Evolutionary conservation across 2,113 vertebrate genomes (phyloP).

Genomic region (Cyanoramphus novaezelandiae): DNA sequence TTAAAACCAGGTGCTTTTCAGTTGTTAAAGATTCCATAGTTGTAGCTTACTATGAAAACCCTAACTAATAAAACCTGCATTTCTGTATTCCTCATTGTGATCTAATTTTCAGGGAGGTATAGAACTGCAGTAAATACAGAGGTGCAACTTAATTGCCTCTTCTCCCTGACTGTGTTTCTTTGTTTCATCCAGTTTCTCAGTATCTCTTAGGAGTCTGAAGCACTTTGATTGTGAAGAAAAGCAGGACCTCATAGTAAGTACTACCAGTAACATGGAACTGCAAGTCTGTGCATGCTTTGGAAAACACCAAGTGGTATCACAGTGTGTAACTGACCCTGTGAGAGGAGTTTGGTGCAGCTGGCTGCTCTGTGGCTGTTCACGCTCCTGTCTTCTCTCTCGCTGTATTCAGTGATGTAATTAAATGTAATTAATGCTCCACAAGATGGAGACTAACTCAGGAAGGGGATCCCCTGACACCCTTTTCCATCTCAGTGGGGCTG

Average conservation of each 20-base stretch:
- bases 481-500: neutral
- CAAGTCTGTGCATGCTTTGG: rapidly evolving
- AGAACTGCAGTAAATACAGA: neutral
- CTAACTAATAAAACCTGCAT: neutral
- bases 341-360: neutral
- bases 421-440: neutral
- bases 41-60: neutral
- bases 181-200: constrained; percentile 74
- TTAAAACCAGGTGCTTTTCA: neutral
- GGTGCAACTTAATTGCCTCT: neutral
- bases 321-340: rapidly evolving
- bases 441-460: neutral
- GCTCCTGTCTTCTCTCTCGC: rapidly evolving
- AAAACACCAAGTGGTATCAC: rapidly evolving
- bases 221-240: constrained; percentile 89
- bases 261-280: rapidly evolving
- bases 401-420: too few species aligned
- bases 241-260: constrained; percentile 81
- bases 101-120: neutral
- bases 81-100: neutral
- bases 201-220: constrained; percentile 83
- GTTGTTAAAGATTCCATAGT: neutral
- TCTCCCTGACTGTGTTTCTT: neutral
- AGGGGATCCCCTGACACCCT: too few species aligned
- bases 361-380: neutral